These are phyloP conservation scores for Sclerurus mexicanus DNA, from an alignment of 2,113 vertebrate species.

Conservation along the genomic window DNA sequence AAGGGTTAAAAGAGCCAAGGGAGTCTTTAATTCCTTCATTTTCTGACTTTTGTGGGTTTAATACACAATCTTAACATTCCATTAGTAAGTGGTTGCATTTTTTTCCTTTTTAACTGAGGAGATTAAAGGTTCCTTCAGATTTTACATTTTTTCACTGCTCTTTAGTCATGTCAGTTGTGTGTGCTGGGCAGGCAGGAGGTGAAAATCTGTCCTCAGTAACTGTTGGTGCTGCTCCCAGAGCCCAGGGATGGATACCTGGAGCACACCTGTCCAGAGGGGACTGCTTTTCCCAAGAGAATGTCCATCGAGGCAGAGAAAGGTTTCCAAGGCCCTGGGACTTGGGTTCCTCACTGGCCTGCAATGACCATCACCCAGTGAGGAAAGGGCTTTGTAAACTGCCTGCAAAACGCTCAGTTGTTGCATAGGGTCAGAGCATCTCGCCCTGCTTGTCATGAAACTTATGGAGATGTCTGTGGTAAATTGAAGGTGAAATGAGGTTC, in stretches of 20 bases:
- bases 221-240: neutral
- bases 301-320: neutral
- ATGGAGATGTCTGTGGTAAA: neutral
- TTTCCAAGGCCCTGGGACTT: neutral
- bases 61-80: constrained; percentile 70
- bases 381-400: neutral
- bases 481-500: neutral
- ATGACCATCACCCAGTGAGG: neutral
- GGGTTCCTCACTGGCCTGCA: neutral
- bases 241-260: neutral
- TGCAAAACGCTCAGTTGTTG: neutral
- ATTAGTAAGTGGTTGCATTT: constrained; percentile 52
- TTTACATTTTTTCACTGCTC: neutral
- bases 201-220: neutral
- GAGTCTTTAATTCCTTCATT: constrained; percentile 65
- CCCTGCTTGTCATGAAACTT: neutral
- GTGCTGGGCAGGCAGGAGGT: neutral
- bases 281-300: neutral
- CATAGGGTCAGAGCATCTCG: neutral
- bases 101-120: neutral
- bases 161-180: neutral
- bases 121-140: constrained; percentile 46
- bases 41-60: constrained; percentile 72
- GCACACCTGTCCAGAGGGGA: neutral
- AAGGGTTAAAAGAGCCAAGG: constrained; percentile 62